Percentiles rank a stretch among this genome's conserved stretches.
Conservation (phyloP, 2,888 invertebrate species). For the Melinopterus prodromus region DNA sequence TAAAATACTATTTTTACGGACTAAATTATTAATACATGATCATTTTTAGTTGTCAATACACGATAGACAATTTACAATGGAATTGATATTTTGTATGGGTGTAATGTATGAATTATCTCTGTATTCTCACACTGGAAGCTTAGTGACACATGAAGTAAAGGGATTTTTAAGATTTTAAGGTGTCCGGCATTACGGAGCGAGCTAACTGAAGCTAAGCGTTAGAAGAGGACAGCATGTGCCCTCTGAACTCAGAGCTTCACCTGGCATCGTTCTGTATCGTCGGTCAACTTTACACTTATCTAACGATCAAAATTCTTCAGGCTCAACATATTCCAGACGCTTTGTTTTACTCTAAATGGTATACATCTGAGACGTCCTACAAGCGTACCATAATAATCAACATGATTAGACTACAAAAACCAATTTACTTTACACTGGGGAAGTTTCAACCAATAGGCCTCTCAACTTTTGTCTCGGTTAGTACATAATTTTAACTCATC, state of each 20-base stretch:
- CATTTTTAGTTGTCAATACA: constrained; percentile 36
- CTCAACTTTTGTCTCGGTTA: constrained; percentile 46
- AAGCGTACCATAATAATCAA: constrained; percentile 48
- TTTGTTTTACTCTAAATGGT: constrained; percentile 46
- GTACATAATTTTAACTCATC: not conserved
- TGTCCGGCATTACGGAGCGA: not conserved
- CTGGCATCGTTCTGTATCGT: too few relatives aligned
- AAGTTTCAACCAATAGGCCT: constrained; percentile 49
- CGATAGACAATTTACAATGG: constrained; percentile 37
- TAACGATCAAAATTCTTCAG: constrained; percentile 32
- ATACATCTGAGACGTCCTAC: constrained; percentile 42
- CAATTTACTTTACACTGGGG: constrained; percentile 48
- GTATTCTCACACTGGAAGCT: constrained; percentile 47
- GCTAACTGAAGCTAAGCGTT: too few relatives aligned
- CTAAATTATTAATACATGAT: not conserved
- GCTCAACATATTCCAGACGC: constrained; percentile 12
- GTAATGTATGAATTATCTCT: constrained; percentile 45
- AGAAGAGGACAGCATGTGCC: too few relatives aligned
- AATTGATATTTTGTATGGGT: constrained; percentile 43
- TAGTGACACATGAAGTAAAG: constrained; percentile 44
- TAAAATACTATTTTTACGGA: not conserved
- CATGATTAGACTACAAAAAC: constrained; percentile 46
- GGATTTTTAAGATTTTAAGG: not conserved
- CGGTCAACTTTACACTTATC: too few relatives aligned
- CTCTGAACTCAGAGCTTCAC: too few relatives aligned